Base-by-base conservation (phyloP, 2,888 invertebrate species). In the Pyrrhia umbra region DNA sequence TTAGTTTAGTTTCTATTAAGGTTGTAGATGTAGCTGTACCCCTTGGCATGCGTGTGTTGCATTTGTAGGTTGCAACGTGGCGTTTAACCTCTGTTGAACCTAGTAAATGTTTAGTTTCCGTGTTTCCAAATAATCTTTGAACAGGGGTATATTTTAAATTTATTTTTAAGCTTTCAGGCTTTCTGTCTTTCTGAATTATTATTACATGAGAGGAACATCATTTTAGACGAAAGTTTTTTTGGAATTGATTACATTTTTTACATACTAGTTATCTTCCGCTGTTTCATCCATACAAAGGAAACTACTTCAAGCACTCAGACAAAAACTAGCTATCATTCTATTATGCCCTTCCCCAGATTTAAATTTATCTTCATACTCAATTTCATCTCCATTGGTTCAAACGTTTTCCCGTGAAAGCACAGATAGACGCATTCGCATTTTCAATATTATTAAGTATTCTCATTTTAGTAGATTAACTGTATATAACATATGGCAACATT, bases 11-110 rank as follows among this genome's bases (percentile, higher is more conserved):
- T 34, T 34, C 13, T 34, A 34, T 13, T 34, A 34, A 13, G n/a
- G 13, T 13, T 34, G 5, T 34, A 34, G n/a, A n/a, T 34, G 46
- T 69, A 45, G 51, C n/a, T n/a, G n/a, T n/a, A n/a, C 63, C 66
- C 57, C 54, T 43, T 59, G 54, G 42, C 56, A 75, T 68, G 60
- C 75, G 67, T 60, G 56, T 56, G 40, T 51, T 30, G 55, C 64
- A 37, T 63, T 52, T 37, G 15, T 56, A 40, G 40, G 47, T 50
- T 51, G 59, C 18, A 23, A 45, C 63, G 63, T 55, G 46, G 40
- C 66, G 42, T 68, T 39, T 72, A 72, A 68, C 72, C 65, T 68
- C 57, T n/a, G 40, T 64, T 60, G 62, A 71, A 69, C 66, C 49
- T 64, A 42, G 57, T 64, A 16, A 37, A 30, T 40, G 52, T 57